Evolutionary conservation across 2,888 invertebrate species (phyloP).

Genomic region (Trachelus troglodyta): DNA sequence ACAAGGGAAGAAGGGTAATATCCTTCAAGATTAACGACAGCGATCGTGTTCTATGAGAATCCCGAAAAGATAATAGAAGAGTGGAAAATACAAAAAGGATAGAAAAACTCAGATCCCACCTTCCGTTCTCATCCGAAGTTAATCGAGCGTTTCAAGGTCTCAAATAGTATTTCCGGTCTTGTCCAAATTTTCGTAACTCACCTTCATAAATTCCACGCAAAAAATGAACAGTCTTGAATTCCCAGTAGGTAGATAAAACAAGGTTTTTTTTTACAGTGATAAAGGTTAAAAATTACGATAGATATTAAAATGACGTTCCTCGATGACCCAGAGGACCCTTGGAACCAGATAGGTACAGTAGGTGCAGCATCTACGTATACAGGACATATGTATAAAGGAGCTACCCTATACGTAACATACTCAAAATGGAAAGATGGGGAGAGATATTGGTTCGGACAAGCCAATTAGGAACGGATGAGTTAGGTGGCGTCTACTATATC

Average conservation of each 20-base stretch:
- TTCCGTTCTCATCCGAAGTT: neutral
- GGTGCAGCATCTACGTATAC: neutral
- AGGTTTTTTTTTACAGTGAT: neutral
- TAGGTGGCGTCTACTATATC: slow-evolving; percentile 32
- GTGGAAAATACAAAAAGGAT: neutral
- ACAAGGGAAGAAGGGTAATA: neutral
- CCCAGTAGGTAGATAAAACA: neutral
- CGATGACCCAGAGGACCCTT: neutral
- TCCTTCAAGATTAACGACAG: neutral
- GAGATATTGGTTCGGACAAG: slow-evolving; percentile 33
- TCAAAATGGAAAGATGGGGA: slow-evolving; percentile 18
- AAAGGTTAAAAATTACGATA: neutral
- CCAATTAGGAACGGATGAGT: slow-evolving; percentile 41
- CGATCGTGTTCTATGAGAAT: neutral
- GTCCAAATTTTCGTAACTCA: neutral
- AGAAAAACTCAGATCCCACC: neutral
- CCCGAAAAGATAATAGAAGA: neutral
- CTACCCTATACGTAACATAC: slow-evolving; percentile 4
- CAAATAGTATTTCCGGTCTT: neutral
- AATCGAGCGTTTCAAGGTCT: neutral
- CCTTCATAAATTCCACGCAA: neutral
- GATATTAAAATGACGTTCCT: neutral
- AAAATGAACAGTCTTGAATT: neutral
- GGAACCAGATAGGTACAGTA: neutral
- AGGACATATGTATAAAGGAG: neutral